Conservation (phyloP, 2,888 invertebrate genomes). For the Tipula vernalis region DNA sequence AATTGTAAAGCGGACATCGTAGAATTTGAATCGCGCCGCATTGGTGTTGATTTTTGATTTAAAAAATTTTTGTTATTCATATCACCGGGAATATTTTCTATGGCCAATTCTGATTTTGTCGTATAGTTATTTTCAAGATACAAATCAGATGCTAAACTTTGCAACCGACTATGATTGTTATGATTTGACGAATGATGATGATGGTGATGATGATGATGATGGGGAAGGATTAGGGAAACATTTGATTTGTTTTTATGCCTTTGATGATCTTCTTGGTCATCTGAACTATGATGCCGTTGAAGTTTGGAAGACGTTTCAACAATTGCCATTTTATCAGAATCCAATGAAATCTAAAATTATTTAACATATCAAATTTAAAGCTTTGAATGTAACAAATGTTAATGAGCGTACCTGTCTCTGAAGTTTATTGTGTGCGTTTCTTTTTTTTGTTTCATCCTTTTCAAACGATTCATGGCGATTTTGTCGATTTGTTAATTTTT, state of each 20-base stretch:
- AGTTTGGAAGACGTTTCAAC: constrained; percentile 23
- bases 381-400: background rate
- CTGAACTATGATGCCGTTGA: constrained; percentile 34
- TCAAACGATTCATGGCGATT: constrained; percentile 9
- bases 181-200: constrained; percentile 14
- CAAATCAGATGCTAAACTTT: constrained; percentile 26
- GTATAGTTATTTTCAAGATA: constrained; percentile 33
- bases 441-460: background rate
- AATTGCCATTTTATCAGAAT: constrained; percentile 15
- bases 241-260: constrained; percentile 12
- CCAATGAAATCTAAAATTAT: constrained; percentile 14
- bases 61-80: constrained; percentile 14
- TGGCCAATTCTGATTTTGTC: constrained; percentile 35
- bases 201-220: constrained; percentile 19
- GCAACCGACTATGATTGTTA: constrained; percentile 15
- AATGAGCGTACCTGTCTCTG: constrained; percentile 10
- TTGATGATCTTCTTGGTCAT: constrained; percentile 29
- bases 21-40: constrained; percentile 46
- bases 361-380: background rate
- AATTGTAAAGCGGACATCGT: constrained; percentile 50
- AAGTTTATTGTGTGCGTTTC: constrained; percentile 13
- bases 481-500: background rate
- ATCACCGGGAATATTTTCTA: constrained; percentile 27
- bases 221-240: constrained; percentile 5
- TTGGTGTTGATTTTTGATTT: constrained; percentile 31